Evolutionary conservation across 2,888 invertebrate species (phyloP), one percentile per base, ranked within the genome.

Genomic region (Pseudanteris insignis): DNA sequence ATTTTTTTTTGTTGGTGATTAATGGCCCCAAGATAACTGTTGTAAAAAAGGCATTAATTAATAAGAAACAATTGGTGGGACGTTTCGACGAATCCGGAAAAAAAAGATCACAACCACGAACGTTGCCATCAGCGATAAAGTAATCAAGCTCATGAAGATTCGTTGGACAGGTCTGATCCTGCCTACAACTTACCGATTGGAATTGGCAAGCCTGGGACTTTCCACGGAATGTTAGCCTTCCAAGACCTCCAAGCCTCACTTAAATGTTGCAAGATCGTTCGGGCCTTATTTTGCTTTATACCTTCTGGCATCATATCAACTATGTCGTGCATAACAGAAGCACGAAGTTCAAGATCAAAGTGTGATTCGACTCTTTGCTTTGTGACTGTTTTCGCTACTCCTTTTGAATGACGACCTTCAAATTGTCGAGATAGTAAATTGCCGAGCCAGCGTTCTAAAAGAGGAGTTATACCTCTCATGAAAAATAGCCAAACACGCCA

Each of bases 291-390:
- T 81, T 99, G 99, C 77, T 99, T 99, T 78, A 99, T 99, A 65
- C 99, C 99, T 81, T 99, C 99, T 0, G 99, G 99, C 99, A 99
- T 99, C 99, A 99, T 99, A 76, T 99, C 99, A n/a, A 99, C 91
- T 67, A 99, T 99, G 77, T 99, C 99, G 83, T 91, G 90, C 92
- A 92, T 91, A 1, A 92, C 98, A 0, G 97, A 97, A 9, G 97
- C 97, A 68, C 99, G 88, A 75, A 99, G 83, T 81, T 99, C 99
- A 68, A 99, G 84, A 86, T 99, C 99, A 82, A 98, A 99, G 84
- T 99, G 99, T 32, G 96, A 96, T 78, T 99, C 99, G 0, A 99
- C 99, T 71, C 99, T 87, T 82, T 99, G 99, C 78, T 99, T 99
- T 1, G 99, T 99, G 3, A 99, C 99, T 0, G 99, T 99, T 82